A percentile compares a stretch with the other conserved stretches of the same genome.
Conservation (phyloP, 2,113 vertebrate species). For the Campylomormyrus numenius region DNA sequence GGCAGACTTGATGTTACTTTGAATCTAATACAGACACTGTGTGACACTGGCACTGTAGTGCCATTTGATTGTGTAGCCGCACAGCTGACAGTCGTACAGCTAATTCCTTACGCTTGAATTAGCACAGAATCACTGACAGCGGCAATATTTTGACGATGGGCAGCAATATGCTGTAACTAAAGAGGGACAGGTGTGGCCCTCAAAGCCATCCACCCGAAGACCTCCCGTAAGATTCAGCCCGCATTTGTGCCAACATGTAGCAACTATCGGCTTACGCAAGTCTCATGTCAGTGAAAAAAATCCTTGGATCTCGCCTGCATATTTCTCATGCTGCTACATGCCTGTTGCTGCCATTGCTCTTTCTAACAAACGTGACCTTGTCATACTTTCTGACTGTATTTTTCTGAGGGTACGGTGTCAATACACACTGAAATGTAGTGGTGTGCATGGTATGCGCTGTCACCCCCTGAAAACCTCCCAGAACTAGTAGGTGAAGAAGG, state of each 20-base stretch:
- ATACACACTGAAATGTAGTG: neutral
- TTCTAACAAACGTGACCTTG: neutral
- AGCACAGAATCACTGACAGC: neutral
- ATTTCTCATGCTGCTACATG: conserved; percentile 16
- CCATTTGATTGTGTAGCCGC: neutral
- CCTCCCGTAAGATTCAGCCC: conserved; percentile 7
- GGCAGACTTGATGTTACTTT: neutral
- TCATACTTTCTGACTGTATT: neutral
- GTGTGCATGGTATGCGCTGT: neutral
- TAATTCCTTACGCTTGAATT: neutral
- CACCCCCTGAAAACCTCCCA: neutral
- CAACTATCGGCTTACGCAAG: neutral
- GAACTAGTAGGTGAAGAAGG: neutral
- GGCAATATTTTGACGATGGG: neutral
- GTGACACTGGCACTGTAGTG: neutral
- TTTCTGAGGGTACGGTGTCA: neutral
- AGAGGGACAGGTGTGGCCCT: neutral
- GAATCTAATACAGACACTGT: neutral
- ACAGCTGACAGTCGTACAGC: neutral
- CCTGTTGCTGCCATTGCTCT: neutral
- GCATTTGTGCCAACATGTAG: neutral
- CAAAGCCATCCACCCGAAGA: neutral
- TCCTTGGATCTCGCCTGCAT: conserved; percentile 10
- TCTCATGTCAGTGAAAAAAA: conserved; percentile 4
- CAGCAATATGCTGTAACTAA: neutral